Base-by-base conservation (phyloP, 1,140 invertebrate species). In the Penaeus vannamei region DNA sequence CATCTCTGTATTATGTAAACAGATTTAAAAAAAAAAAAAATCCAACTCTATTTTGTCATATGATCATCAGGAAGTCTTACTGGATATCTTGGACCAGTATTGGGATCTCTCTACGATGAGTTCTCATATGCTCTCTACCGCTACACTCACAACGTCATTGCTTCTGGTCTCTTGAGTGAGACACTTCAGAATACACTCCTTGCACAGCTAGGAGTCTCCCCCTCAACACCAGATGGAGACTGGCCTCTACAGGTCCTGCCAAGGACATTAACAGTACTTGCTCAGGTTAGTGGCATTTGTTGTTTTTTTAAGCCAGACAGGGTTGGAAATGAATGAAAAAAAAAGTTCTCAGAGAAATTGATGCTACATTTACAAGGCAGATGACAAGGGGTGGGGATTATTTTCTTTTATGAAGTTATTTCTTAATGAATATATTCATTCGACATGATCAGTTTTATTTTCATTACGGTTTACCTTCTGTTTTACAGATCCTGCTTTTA, bases 221-320 rank as follows among this genome's bases (percentile, higher is more conserved):
- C 96, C 2, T 95, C 94, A 94, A 87, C 89, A 94, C 95, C 46
- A 53, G 92, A 93, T 69, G 95, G 94, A 85, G 94, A 94, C 12
- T 98, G 97, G 97, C 96, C 96, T 0, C 93, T 97, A 66, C 95
- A 97, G 93, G 96, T 99, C 1, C 97, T 97, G 92, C 96, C 97
- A 0, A 94, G 97, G 90, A 97, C 97, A 5, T 94, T 98, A 1
- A 96, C 97, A 69, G 95, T 98, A 22, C 93, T 97, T 79, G 95
- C 96, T 36, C 96, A 91, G 90, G 90, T 91, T 96, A 93, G 94
- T 96, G 92, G 72, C 46, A 32, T 62, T 83, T 61, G 29, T 32
- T 26, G 7, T 53, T 53, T 53, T 1, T 53, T 17, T 53, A 10
- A 53, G 5, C 53, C 2, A 53, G 14, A 17, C 1, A 10, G 17